Evolutionary conservation across 2,113 vertebrate genomes (phyloP).

Genomic region (Centropus unirufus): DNA sequence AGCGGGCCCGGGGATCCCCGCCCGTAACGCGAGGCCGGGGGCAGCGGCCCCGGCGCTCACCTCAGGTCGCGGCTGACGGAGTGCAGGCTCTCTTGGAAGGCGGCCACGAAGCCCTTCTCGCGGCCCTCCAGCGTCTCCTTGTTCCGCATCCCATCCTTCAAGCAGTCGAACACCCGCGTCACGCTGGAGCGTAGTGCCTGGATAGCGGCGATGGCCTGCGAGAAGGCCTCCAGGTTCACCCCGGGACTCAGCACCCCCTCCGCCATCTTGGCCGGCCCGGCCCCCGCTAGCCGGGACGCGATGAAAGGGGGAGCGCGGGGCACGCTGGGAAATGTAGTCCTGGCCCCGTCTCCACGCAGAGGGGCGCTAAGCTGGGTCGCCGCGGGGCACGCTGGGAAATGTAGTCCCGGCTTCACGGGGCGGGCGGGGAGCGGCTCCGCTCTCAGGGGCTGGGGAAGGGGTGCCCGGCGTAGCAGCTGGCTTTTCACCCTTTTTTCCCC

Average conservation of each 20-base stretch:
- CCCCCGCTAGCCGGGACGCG: not conserved
- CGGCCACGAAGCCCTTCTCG: slow-evolving; percentile 90
- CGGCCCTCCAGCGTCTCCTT: slow-evolving; percentile 91
- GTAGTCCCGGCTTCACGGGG: slow-evolving; percentile 42
- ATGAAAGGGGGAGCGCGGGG: not conserved
- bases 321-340: slow-evolving; percentile 73
- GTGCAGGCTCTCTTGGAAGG: slow-evolving; percentile 95
- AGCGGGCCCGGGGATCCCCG: not conserved
- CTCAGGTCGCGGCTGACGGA: slow-evolving; percentile 95
- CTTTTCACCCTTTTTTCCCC: too few relatives aligned
- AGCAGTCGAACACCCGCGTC: slow-evolving; percentile 92
- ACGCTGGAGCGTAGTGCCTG: slow-evolving; percentile 97
- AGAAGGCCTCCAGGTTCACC: slow-evolving; percentile 94
- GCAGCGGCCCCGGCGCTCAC: slow-evolving; percentile 74
- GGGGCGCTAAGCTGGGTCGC: too few relatives aligned
- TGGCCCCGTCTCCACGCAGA: too few relatives aligned
- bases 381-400: slow-evolving; percentile 53
- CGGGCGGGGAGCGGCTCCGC: too few relatives aligned
- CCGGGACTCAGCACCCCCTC: slow-evolving; percentile 88
- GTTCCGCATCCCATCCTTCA: slow-evolving; percentile 96
- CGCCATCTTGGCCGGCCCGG: slow-evolving; percentile 79
- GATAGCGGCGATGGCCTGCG: slow-evolving; percentile 93
- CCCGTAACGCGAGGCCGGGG: not conserved
- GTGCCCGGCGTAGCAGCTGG: too few relatives aligned
- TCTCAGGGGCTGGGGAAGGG: too few relatives aligned